Base-by-base conservation (phyloP, 35 echinoderm and acorn worm species). In the Apostichopus japonicus region DNA sequence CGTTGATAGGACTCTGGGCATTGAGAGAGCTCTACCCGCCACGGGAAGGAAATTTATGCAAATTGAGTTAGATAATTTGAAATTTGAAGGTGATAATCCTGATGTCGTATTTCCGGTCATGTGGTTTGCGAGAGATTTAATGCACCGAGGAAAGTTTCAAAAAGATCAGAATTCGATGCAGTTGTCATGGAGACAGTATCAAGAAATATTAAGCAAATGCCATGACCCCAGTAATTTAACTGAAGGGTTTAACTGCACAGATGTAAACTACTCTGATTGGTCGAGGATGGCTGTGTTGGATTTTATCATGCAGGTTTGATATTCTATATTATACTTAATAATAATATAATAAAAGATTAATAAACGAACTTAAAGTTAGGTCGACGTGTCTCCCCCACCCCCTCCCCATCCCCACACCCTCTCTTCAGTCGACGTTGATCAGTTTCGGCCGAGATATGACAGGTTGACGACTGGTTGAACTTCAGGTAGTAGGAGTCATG, bases 261-360 rank as follows among this genome's bases (percentile, higher is more conserved):
- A 56, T 10, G 27, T 91, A 23, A 53, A 91, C 0, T 91, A 91
- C 53, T 79, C 77, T 79, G 90, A 91, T 24, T 91, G 90, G 90
- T 77, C 72, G 25, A 79, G 90, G 52, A 91, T 91, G 90, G 90
- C 90, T 77, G 90, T 91, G 6, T 23, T 91, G 6, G 90, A 91
- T 61, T 91, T 91, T 25, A 16, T 91, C 71, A 78, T 91, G 76
- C 90, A 91, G 90, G 90, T 91, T 57, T 15, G 90, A 24, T 63
- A 61, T 61, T 61, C 13, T 61, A 10, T 61, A 10, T 13, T 13
- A 3, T 44, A 44, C 33, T 44, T 44, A 44, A 44, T 44, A 44
- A 44, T 44, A 44, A 44, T 3, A 44, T 44, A 44, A 44, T 44
- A 44, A 44, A 44, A 44, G 33, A 44, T 44, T 44, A 44, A 44